Evolutionary conservation across 2,888 invertebrate species (phyloP).

Genomic region (Temnothorax unifasciatus): DNA sequence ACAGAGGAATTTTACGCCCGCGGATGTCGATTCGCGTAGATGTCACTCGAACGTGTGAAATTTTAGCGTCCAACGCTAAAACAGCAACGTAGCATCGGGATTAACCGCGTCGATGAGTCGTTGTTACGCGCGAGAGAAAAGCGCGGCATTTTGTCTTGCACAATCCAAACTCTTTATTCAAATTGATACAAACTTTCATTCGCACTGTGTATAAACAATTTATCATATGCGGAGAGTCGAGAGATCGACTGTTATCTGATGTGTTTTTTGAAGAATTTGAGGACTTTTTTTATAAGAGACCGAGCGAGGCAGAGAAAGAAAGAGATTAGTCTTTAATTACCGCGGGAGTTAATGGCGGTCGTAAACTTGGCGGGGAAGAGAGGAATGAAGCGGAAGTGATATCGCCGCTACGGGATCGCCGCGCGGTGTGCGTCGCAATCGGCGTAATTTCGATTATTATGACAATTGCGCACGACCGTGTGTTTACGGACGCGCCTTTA

Average conservation of each 20-base stretch:
- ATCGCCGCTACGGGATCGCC: constrained; percentile 1
- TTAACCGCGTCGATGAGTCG: background rate
- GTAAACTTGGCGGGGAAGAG: background rate
- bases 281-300: background rate
- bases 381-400: background rate
- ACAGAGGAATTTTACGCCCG: constrained; percentile 58
- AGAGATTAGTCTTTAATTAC: constrained; percentile 29
- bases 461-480: constrained; percentile 47
- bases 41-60: constrained; percentile 15
- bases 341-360: constrained; percentile 8
- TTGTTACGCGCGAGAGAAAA: background rate
- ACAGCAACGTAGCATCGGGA: background rate
- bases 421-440: background rate
- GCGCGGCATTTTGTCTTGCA: background rate
- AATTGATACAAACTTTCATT: background rate
- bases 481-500: constrained; percentile 66
- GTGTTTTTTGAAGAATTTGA: background rate
- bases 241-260: background rate
- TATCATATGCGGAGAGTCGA: background rate
- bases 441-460: constrained; percentile 52
- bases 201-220: background rate
- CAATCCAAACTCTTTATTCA: background rate
- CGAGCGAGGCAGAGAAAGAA: background rate
- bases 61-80: background rate
- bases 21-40: constrained; percentile 17